Evolutionary conservation across 2,113 vertebrate species (phyloP).

Genomic region (Sorex fumeus): DNA sequence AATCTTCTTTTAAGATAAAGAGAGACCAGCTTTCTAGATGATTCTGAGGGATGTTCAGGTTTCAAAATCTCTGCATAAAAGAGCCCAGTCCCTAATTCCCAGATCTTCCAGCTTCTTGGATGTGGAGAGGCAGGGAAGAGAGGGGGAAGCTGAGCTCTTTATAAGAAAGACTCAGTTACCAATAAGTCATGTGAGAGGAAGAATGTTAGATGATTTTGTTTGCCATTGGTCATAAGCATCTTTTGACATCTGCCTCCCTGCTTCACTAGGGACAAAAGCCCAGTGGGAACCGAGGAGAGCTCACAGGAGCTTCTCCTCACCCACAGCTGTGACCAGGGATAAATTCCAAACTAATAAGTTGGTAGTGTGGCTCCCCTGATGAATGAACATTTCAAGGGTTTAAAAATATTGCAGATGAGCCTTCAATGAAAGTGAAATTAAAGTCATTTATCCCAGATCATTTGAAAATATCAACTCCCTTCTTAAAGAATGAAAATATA

Average conservation of each 20-base stretch:
- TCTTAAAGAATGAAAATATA: constrained; percentile 86
- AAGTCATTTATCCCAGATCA: constrained; percentile 88
- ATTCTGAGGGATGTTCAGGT: background rate
- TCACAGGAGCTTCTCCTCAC: constrained; percentile 57
- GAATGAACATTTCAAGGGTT: constrained; percentile 72
- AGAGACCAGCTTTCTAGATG: background rate
- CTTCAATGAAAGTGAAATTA: constrained; percentile 87
- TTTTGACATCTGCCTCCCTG: constrained; percentile 38
- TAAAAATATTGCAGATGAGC: constrained; percentile 71
- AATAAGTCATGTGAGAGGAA: background rate
- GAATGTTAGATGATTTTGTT: background rate
- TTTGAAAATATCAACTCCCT: constrained; percentile 84
- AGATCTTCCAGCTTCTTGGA: background rate
- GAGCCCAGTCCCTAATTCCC: too few relatives aligned
- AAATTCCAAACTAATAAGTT: constrained; percentile 75
- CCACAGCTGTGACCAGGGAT: constrained; percentile 72
- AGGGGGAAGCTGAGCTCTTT: too few relatives aligned
- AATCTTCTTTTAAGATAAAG: background rate
- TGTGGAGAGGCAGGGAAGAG: background rate
- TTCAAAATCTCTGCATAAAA: background rate
- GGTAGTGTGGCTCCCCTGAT: constrained; percentile 72
- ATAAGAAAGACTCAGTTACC: background rate
- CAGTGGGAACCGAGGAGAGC: constrained; percentile 19
- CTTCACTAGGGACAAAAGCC: constrained; percentile 41
- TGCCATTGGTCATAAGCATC: constrained; percentile 36